Evolutionary conservation across 2,888 invertebrate genomes (phyloP).

Genomic region (Polymixis flavicincta): DNA sequence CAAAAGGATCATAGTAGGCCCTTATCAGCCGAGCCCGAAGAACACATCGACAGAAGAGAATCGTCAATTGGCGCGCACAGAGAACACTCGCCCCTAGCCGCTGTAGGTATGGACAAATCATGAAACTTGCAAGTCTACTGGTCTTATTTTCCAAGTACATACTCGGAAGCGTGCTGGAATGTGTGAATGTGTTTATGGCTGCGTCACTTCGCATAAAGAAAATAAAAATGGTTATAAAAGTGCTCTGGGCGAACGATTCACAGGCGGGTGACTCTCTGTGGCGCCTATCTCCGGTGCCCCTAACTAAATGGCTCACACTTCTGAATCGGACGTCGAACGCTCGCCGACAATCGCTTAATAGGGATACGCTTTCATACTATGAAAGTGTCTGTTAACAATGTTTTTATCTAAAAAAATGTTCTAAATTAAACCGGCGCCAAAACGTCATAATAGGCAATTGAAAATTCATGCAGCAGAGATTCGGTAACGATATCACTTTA

Average conservation of each 20-base stretch:
- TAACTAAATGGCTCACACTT: background rate
- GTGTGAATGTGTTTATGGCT: background rate
- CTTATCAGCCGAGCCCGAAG: background rate
- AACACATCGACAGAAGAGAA: background rate
- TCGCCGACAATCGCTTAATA: background rate
- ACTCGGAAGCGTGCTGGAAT: background rate
- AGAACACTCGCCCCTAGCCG: background rate
- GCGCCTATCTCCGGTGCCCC: conserved; percentile 2
- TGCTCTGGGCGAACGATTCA: conserved; percentile 2
- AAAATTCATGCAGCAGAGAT: too few species aligned
- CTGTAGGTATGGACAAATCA: background rate
- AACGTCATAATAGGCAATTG: too few species aligned
- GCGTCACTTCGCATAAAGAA: background rate
- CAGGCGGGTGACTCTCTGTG: conserved; percentile 5
- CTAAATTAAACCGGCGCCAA: too few species aligned
- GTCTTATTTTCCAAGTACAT: background rate
- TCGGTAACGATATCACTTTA: too few species aligned
- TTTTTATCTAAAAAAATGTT: too few species aligned
- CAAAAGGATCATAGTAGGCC: background rate
- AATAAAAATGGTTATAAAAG: conserved; percentile 21
- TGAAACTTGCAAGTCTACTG: background rate
- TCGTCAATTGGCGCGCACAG: background rate
- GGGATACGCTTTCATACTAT: background rate
- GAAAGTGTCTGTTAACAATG: too few species aligned
- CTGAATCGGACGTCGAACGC: background rate